Conservation (phyloP, 2,113 vertebrate genomes). For the Microcebus ravelobensis region DNA sequence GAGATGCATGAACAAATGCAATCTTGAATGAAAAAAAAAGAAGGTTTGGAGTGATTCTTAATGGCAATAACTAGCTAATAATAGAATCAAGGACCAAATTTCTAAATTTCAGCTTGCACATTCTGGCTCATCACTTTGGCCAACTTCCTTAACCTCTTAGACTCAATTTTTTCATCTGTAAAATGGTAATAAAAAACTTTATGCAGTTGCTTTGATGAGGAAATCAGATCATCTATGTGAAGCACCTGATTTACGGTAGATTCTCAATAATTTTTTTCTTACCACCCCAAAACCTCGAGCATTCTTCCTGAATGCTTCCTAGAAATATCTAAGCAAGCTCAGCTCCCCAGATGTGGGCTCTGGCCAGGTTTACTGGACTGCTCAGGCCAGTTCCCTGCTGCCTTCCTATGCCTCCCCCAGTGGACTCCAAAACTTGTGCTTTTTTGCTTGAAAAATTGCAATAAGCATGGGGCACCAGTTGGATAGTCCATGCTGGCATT, state of each 20-base stretch:
- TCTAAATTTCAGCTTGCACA: neutral
- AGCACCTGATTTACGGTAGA: neutral
- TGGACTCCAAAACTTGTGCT: neutral
- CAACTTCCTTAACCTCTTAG: neutral
- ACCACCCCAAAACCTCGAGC: neutral
- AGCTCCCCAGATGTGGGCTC: neutral
- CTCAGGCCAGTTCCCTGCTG: neutral
- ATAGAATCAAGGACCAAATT: neutral
- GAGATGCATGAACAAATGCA: neutral
- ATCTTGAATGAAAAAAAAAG: neutral
- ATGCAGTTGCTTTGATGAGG: neutral
- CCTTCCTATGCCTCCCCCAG: neutral
- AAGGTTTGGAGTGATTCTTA: neutral
- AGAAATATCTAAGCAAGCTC: neutral
- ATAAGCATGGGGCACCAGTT: neutral
- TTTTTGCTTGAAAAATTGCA: constrained; percentile 17
- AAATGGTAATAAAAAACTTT: neutral
- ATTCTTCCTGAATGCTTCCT: neutral
- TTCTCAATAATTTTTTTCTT: neutral
- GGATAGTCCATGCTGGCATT: neutral
- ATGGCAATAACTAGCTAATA: neutral
- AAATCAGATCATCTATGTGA: neutral
- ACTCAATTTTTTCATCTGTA: constrained; percentile 2
- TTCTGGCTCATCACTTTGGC: neutral
- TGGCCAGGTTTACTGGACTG: neutral